Evolutionary conservation across 1,140 invertebrate species (phyloP).

Genomic region (Andricus grossulariae): DNA sequence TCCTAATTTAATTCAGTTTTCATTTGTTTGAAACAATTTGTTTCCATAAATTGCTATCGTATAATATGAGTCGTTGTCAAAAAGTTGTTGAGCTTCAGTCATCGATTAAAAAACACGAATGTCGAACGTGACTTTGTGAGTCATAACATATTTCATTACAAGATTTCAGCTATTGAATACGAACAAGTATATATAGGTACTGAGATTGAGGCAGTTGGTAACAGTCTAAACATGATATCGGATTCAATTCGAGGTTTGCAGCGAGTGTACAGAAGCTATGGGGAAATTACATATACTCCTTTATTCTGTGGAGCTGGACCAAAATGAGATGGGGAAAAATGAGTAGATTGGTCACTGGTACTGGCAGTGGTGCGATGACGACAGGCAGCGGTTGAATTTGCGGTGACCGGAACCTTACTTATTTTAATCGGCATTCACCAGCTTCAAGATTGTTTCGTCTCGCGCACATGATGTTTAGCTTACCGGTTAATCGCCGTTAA

Average conservation of each 20-base stretch:
- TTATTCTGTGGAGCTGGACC: neutral
- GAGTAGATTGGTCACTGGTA: constrained; percentile 38
- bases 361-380: constrained; percentile 44
- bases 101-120: neutral
- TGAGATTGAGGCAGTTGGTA: neutral
- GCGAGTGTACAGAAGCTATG: neutral
- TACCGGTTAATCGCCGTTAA: constrained; percentile 71
- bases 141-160: too few species aligned
- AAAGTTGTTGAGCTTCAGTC: neutral
- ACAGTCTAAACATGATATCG: constrained; percentile 17
- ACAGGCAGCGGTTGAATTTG: constrained; percentile 35
- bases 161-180: too few species aligned
- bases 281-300: neutral
- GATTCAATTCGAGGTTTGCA: neutral
- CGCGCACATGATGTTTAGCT: constrained; percentile 67
- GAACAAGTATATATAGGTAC: too few species aligned
- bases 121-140: neutral
- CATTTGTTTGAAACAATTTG: too few species aligned
- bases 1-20: neutral
- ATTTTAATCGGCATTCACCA: constrained; percentile 65
- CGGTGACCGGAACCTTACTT: constrained; percentile 60
- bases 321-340: constrained; percentile 43
- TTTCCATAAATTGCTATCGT: too few species aligned
- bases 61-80: too few species aligned
- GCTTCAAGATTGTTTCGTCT: constrained; percentile 71